phyloP scores from a whole-genome alignment of 2,113 vertebrate species.

The Poeciliopsis occidentalis region DNA sequence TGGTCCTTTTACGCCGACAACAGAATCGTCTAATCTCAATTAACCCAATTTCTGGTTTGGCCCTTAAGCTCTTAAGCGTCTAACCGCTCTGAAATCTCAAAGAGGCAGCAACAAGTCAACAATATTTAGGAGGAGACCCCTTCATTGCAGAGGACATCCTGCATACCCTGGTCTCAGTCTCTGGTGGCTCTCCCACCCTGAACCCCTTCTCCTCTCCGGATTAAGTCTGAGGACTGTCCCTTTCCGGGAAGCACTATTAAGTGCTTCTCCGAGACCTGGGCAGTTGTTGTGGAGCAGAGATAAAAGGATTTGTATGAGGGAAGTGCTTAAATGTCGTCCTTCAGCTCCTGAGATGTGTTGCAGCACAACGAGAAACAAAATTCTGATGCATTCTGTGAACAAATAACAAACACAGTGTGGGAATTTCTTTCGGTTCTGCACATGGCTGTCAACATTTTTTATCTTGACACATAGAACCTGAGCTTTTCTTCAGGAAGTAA shows the following conservation, averaged over 20 bases:
- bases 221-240: constrained; percentile 29
- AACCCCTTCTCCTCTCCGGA: constrained; percentile 36
- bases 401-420: background rate
- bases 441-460: background rate
- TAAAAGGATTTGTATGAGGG: constrained; percentile 60
- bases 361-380: constrained; percentile 23
- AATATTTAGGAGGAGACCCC: constrained; percentile 43
- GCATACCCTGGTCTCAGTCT: constrained; percentile 33
- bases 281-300: constrained; percentile 53
- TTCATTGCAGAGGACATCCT: constrained; percentile 24
- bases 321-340: constrained; percentile 21
- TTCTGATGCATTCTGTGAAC: background rate
- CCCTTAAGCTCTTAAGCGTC: constrained; percentile 69
- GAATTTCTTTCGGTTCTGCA: background rate
- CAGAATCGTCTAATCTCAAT: constrained; percentile 66
- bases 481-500: background rate
- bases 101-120: constrained; percentile 63
- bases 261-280: constrained; percentile 35
- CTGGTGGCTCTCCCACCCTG: constrained; percentile 22
- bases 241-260: constrained; percentile 40
- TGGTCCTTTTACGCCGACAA: constrained; percentile 46
- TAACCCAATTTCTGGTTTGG: constrained; percentile 68
- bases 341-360: constrained; percentile 24
- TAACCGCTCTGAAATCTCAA: constrained; percentile 61
- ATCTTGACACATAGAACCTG: background rate